Conservation (phyloP, 2,113 vertebrate species). For the Otocyon megalotis region DNA sequence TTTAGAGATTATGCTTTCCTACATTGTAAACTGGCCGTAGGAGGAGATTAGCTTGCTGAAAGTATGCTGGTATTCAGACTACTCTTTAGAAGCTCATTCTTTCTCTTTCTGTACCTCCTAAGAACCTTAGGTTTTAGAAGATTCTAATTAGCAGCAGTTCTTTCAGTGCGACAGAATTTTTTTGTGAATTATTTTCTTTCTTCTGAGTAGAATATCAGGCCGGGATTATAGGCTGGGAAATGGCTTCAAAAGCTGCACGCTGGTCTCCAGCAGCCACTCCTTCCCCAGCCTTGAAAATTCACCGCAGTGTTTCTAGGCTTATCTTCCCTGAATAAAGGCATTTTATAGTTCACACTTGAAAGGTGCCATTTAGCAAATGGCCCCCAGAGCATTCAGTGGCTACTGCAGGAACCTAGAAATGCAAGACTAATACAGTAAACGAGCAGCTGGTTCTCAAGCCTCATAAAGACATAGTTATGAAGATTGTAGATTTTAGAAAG, state of each 20-base stretch:
- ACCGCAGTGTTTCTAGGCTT: neutral
- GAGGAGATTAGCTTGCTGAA: neutral
- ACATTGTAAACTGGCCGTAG: neutral
- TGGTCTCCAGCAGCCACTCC: neutral
- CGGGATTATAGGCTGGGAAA: neutral
- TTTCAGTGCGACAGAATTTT: neutral
- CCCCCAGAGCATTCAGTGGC: neutral
- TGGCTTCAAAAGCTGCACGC: neutral
- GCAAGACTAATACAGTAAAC: neutral
- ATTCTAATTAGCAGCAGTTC: constrained; percentile 29
- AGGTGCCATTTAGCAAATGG: neutral
- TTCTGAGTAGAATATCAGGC: constrained; percentile 20
- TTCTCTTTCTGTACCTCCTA: neutral
- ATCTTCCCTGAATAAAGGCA: neutral
- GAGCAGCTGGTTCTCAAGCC: neutral
- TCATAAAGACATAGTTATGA: neutral
- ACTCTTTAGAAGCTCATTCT: constrained; percentile 30
- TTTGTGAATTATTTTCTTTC: constrained; percentile 46
- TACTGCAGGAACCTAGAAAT: neutral
- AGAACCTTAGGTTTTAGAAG: neutral
- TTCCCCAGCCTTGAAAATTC: neutral
- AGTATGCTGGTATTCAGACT: neutral
- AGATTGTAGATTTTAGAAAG: neutral
- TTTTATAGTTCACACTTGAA: neutral
- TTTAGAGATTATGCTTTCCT: neutral